Evolutionary conservation across 2,888 invertebrate species (phyloP).

Genomic region (Stramonita haemastoma): DNA sequence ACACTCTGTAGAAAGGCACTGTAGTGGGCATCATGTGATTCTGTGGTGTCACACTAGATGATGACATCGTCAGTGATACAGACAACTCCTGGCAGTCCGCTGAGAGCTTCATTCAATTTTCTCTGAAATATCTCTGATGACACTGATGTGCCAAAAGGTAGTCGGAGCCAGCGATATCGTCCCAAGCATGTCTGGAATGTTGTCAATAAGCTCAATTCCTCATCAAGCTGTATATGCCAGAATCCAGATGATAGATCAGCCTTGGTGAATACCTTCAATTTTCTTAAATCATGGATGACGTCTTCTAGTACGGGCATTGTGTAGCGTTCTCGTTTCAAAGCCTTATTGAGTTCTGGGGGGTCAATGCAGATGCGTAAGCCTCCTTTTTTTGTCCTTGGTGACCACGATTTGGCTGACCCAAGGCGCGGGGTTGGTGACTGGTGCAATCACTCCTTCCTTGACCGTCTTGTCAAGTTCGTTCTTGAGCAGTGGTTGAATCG

Average conservation of each 20-base stretch:
- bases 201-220: constrained; percentile 50
- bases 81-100: constrained; percentile 49
- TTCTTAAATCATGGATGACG: constrained; percentile 46
- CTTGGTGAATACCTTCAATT: constrained; percentile 50
- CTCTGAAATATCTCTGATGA: constrained; percentile 53
- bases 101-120: constrained; percentile 47
- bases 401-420: constrained; percentile 50
- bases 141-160: constrained; percentile 52
- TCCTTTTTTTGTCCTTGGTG: constrained; percentile 32
- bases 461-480: constrained; percentile 41
- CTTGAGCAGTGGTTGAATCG: constrained; percentile 31
- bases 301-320: constrained; percentile 50
- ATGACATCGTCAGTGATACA: constrained; percentile 52
- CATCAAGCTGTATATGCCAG: constrained; percentile 50
- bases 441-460: constrained; percentile 35
- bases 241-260: constrained; percentile 50
- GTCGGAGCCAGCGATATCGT: constrained; percentile 49
- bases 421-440: constrained; percentile 39
- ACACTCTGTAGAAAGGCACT: constrained; percentile 46
- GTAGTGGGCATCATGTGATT: constrained; percentile 48
- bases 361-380: constrained; percentile 51
- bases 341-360: constrained; percentile 43
- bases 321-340: constrained; percentile 49
- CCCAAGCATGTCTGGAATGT: constrained; percentile 49
- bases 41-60: constrained; percentile 44